phyloP scores from a whole-genome alignment of 2,888 invertebrate genomes.

The Abscondita cerata region DNA sequence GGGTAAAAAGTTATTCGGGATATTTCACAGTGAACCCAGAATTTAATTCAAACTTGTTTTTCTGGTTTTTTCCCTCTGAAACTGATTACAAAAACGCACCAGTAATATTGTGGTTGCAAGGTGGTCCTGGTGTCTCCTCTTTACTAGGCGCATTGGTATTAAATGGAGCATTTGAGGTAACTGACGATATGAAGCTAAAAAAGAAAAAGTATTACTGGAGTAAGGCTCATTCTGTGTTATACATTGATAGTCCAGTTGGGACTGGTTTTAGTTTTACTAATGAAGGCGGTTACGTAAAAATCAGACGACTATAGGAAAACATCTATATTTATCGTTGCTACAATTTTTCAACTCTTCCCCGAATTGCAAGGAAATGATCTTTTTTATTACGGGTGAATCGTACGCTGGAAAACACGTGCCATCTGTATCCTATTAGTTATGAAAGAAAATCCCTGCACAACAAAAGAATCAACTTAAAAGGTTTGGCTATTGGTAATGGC shows the following conservation, averaged over 20 bases:
- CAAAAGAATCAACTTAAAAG: slow-evolving; percentile 74
- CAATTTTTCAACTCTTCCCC: slow-evolving; percentile 89
- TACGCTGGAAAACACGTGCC: slow-evolving; percentile 87
- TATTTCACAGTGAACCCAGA: slow-evolving; percentile 83
- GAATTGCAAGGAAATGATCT: slow-evolving; percentile 74
- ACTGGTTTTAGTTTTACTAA: slow-evolving; percentile 91
- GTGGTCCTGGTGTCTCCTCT: slow-evolving; percentile 84
- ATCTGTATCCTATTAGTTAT: slow-evolving; percentile 76
- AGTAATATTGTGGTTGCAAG: slow-evolving; percentile 84
- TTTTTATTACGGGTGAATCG: slow-evolving; percentile 90
- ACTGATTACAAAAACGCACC: slow-evolving; percentile 65
- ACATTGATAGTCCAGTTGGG: slow-evolving; percentile 93
- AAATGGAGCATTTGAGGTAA: slow-evolving; percentile 77
- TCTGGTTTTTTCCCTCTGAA: slow-evolving; percentile 89
- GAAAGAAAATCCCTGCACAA: slow-evolving; percentile 67
- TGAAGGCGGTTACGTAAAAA: slow-evolving; percentile 78
- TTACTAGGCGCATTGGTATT: slow-evolving; percentile 83
- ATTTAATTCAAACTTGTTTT: slow-evolving; percentile 83
- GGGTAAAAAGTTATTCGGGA: slow-evolving; percentile 75
- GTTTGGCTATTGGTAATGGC: slow-evolving; percentile 81
- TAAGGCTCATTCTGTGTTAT: slow-evolving; percentile 78
- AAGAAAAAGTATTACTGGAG: slow-evolving; percentile 82
- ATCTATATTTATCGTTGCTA: slow-evolving; percentile 75
- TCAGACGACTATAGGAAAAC: slow-evolving; percentile 80
- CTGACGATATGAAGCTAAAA: slow-evolving; percentile 55